These are phyloP conservation scores for Onthophagus sagittarius DNA, from an alignment of 2,888 invertebrate genomes.

Conservation along the genomic window DNA sequence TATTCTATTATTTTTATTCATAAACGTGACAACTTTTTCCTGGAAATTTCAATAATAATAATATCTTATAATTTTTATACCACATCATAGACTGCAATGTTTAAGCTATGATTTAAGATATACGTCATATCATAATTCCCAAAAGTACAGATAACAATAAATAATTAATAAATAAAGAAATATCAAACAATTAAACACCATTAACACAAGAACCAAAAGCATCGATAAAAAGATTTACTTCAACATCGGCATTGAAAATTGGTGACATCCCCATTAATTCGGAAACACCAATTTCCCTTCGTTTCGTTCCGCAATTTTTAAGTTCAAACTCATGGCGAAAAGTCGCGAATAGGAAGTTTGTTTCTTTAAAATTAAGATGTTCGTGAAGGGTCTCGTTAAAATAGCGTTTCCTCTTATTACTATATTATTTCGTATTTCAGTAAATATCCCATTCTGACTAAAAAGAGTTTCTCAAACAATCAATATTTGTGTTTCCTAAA, in stretches of 20 bases:
- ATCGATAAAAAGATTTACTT: neutral
- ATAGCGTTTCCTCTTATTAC: neutral
- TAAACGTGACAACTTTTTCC: too few species aligned
- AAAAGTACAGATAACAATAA: too few species aligned
- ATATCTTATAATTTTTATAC: too few species aligned
- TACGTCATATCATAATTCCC: too few species aligned
- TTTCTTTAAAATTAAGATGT: neutral
- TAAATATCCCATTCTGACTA: neutral
- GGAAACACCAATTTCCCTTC: neutral
- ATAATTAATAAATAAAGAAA: neutral
- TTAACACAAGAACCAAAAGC: too few species aligned
- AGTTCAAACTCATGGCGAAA: neutral
- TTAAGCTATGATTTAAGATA: too few species aligned
- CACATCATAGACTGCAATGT: too few species aligned
- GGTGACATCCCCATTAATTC: neutral
- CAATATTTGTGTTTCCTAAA: neutral
- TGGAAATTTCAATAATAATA: too few species aligned
- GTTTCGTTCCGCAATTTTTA: neutral
- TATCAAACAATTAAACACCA: neutral
- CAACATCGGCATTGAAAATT: neutral
- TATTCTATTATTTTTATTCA: too few species aligned
- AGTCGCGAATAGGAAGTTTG: neutral
- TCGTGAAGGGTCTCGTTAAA: neutral
- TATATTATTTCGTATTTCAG: neutral
- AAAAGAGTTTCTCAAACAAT: neutral